Conservation (phyloP, 2,113 vertebrate genomes). For the Plotosus lineatus region DNA sequence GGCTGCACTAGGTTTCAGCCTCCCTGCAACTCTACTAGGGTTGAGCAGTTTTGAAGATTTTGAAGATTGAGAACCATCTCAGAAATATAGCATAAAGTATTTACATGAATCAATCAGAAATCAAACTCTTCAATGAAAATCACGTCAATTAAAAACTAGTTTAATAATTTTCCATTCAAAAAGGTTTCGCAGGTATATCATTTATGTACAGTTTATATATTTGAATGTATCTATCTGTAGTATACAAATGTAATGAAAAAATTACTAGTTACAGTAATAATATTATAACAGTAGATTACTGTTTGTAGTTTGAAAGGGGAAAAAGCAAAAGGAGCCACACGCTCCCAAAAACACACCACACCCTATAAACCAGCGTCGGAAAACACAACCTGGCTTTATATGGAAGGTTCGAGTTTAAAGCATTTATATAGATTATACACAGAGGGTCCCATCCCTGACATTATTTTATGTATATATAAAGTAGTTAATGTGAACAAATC, state of each 20-base stretch:
- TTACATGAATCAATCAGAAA: slow-evolving; percentile 9
- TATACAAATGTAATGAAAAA: slow-evolving; percentile 58
- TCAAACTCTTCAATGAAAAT: not conserved
- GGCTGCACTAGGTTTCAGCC: too few relatives aligned
- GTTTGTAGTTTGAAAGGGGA: slow-evolving; percentile 38
- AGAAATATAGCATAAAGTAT: too few relatives aligned
- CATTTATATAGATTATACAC: slow-evolving; percentile 4
- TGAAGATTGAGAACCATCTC: too few relatives aligned
- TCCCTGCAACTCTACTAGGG: too few relatives aligned
- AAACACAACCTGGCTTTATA: not conserved
- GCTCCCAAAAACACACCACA: slow-evolving; percentile 16
- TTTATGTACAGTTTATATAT: slow-evolving; percentile 54
- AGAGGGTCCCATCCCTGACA: not conserved
- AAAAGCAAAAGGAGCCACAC: slow-evolving; percentile 51
- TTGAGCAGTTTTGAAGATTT: too few relatives aligned
- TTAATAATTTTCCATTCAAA: slow-evolving; percentile 45
- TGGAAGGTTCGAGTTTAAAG: slow-evolving; percentile 5
- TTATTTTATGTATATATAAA: not conserved
- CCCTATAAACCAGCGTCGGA: not conserved
- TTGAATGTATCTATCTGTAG: slow-evolving; percentile 48
- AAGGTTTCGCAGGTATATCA: slow-evolving; percentile 19
- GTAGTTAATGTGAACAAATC: not conserved
- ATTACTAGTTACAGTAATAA: slow-evolving; percentile 58
- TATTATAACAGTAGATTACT: slow-evolving; percentile 40
- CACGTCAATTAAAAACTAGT: slow-evolving; percentile 22